Base-by-base conservation (phyloP, 2,888 invertebrate genomes). In the Danaus chrysippus region DNA sequence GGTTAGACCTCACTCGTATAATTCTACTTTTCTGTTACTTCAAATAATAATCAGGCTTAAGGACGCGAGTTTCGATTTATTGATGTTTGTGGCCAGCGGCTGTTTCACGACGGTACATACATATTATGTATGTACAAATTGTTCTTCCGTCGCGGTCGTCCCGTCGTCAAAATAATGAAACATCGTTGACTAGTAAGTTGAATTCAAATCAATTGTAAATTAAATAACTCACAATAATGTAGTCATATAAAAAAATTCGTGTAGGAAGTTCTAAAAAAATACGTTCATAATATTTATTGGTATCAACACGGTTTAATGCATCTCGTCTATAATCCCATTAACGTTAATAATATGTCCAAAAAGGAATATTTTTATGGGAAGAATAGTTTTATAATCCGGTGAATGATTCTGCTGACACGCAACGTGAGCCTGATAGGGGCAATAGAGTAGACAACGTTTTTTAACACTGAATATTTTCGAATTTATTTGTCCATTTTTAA, bases 21-120 rank as follows among this genome's bases (percentile, higher is more conserved):
- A 87, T 87, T 84, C 86, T 82, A 84, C 79, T 86, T 84, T 86
- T 86, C 83, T 87, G 86, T 86, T 85, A 84, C 83, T 83, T 83
- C 80, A 81, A 84, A 63, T 63, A 54, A 84, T 87, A 86, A 86
- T 86, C 83, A 77, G 76, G 75, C 79, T 83, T 77, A 84, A 79
- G 81, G 83, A 83, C 82, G 76, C 81, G 79, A 73, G 68, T 66
- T 71, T 71, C 70, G 71, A 82, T 81, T 83, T 83, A 83, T 82
- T 78, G 70, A 66, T 65, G 56, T 63, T 63, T 63, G 44, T 46
- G 56, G 9, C 44, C 15, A 19, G 54, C 41, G 59, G 43, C 46
- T 23, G n/a, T 44, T 41, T 8, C 23, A 42, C 12, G 52, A 46
- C 49, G 10, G 34, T 19, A n/a, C 56, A 49, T 49, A 9, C 6